Base-by-base conservation (phyloP, 2,113 vertebrate species). In the Petaurus breviceps region DNA sequence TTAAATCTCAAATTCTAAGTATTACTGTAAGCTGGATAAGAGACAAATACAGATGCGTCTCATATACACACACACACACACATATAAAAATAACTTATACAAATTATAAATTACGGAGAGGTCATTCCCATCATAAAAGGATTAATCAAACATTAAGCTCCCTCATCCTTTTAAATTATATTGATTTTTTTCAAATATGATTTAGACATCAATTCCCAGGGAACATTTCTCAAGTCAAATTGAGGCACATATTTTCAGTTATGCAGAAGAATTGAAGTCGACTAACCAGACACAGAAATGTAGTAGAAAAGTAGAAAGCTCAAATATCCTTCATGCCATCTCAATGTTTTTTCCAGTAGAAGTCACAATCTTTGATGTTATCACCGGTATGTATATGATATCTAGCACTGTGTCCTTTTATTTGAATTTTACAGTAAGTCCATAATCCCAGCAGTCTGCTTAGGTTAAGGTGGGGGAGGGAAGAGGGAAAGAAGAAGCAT, bases 151-250 rank as follows among this genome's bases (percentile, higher is more conserved):
- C 89, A 91, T 37, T 11, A 89, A 95, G 5, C 12, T 1, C 93
- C 92, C 90, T n/a, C 68, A 61, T 47, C 50, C 91, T 90, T 4
- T 25, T 3, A 93, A 95, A 96, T 91, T 24, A 47, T 3, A 47
- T 47, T 51, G 91, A 93, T 90, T 91, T 95, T 53, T 93, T 22
- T 93, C 91, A 92, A 95, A 89, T 94, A 19, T 94, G 51, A 93
- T 90, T 96, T 96, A 84, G 51, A 92, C 3, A 92, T 68, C 57
- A 68, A 14, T 68, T 37, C 31, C 57, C 3, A 91, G 24, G 28
- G 61, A 14, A 54, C 11, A 52, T 3, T 91, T 91, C 10, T 9
- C 92, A 4, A 37, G 90, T 90, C 46, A 53, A 95, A 25, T 50
- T 96, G 49, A 95, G 25, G 52, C 89, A 23, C 22, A 22, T n/a